Percentiles rank a stretch among this genome's conserved stretches.
Conservation (phyloP, 2,888 invertebrate species). For the Tillus elongatus region DNA sequence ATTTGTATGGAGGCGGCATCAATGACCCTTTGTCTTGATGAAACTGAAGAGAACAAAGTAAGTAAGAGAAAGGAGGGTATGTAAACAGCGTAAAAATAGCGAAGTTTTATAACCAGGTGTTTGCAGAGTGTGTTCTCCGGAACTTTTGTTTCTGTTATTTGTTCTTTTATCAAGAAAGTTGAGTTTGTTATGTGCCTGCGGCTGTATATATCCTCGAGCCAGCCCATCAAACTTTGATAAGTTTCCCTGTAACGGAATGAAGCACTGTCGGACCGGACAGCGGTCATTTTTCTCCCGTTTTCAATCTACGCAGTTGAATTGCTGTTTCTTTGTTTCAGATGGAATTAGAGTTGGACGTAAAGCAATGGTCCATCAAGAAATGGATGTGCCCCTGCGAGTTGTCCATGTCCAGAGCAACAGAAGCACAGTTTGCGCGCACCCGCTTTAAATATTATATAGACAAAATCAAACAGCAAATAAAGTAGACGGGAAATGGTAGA, state of each 20-base stretch:
- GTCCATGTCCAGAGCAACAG: constrained; percentile 4
- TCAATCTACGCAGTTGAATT: constrained; percentile 40
- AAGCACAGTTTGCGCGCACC: background rate
- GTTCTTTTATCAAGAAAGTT: constrained; percentile 42
- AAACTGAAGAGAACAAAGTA: too few species aligned
- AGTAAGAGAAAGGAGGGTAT: too few species aligned
- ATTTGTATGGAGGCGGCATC: too few species aligned
- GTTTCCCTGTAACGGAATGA: constrained; percentile 37
- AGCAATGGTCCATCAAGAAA: constrained; percentile 19
- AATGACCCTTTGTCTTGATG: too few species aligned
- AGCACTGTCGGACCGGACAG: constrained; percentile 40
- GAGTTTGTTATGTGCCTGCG: constrained; percentile 24
- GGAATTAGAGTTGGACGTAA: constrained; percentile 19
- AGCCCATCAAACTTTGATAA: constrained; percentile 44
- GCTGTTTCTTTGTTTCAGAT: constrained; percentile 27
- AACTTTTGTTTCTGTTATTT: constrained; percentile 40
- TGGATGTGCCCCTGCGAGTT: constrained; percentile 16
- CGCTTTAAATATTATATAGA: constrained; percentile 32
- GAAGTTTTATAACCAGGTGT: constrained; percentile 32
- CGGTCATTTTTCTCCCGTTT: constrained; percentile 50
- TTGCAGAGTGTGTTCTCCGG: constrained; percentile 30
- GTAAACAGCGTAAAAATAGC: constrained; percentile 23
- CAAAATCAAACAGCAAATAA: constrained; percentile 41
- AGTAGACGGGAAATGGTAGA: constrained; percentile 35
- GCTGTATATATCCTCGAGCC: constrained; percentile 27